Evolutionary conservation across 1,140 invertebrate genomes (phyloP), one percentile per base, ranked within the genome.

Genomic region (Cydia fagiglandana): DNA sequence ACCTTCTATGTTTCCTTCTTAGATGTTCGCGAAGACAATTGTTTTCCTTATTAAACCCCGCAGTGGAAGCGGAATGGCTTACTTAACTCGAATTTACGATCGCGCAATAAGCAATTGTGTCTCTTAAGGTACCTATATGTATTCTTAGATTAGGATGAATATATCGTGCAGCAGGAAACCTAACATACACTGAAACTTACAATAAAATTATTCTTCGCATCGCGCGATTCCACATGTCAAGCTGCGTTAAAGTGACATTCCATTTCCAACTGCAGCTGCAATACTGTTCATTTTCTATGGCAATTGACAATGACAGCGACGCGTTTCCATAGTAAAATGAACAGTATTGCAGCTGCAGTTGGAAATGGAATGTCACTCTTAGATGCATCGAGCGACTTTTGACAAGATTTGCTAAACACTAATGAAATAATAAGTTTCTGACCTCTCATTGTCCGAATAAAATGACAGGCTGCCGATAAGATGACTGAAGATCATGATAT

Each of bases 401-500:
- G 28, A 2, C 3, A 28, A 28, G 28, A 28, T 28, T 2, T 28
- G 28, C 1, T 28, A 28, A 3, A 28, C 28, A 28, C 28, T 28
- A 28, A 28, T 2, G 28, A 28, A 3, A 28, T 28, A 3, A 3
- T 28, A 28, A 28, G 28, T 28, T 28, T 50, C 47, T 50, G n/a
- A 50, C 13, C 15, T 50, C 15, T 2, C 47, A 2, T 15, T 50
- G 15, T n/a, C 50, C 50, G 15, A 5, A 53, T 6, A 7, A n/a
- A 53, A 53, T 17, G n/a, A 9, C 50, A 53, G 4, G n/a, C 17
- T 17, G 50, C 15, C 7, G 15, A 53, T 53, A n/a, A 53, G 6
- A 24, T 17, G 56, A 12, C 20, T 17, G 56, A 80, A 76, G 70
- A 28, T 53, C 6, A 75, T 41, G 12, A 61, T 10, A 61, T 24